phyloP scores from a whole-genome alignment of 2,888 invertebrate species.

The Chironomus tentans region DNA sequence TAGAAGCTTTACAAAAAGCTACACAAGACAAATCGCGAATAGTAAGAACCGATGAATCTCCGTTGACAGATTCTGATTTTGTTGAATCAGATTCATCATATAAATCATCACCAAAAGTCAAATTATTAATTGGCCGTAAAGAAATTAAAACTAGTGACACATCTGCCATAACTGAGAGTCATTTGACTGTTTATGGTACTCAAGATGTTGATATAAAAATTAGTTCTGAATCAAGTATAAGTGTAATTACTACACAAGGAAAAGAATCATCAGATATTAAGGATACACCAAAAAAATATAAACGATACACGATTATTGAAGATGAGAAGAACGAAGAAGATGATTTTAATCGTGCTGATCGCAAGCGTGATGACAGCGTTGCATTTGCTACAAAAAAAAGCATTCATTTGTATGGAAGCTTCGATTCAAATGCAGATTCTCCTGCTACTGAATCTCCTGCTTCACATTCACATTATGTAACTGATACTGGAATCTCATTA shows the following conservation, averaged over 20 bases:
- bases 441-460: constrained; percentile 44
- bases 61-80: constrained; percentile 31
- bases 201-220: constrained; percentile 48
- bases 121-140: constrained; percentile 46
- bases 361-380: constrained; percentile 45
- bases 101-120: constrained; percentile 32
- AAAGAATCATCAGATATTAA: constrained; percentile 26
- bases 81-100: constrained; percentile 28
- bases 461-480: constrained; percentile 47
- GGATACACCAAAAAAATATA: constrained; percentile 16
- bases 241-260: constrained; percentile 41
- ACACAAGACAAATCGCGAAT: background rate
- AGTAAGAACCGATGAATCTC: constrained; percentile 4
- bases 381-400: constrained; percentile 46
- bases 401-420: constrained; percentile 44
- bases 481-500: constrained; percentile 48
- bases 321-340: constrained; percentile 43
- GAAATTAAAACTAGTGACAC: constrained; percentile 46
- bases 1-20: constrained; percentile 17
- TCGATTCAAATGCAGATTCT: constrained; percentile 37
- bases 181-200: constrained; percentile 46
- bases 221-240: constrained; percentile 47
- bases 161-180: constrained; percentile 46
- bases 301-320: constrained; percentile 41
- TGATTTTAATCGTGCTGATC: constrained; percentile 38